phyloP scores from a whole-genome alignment of 1,140 invertebrate genomes.

The Macrostomum lignano region DNA sequence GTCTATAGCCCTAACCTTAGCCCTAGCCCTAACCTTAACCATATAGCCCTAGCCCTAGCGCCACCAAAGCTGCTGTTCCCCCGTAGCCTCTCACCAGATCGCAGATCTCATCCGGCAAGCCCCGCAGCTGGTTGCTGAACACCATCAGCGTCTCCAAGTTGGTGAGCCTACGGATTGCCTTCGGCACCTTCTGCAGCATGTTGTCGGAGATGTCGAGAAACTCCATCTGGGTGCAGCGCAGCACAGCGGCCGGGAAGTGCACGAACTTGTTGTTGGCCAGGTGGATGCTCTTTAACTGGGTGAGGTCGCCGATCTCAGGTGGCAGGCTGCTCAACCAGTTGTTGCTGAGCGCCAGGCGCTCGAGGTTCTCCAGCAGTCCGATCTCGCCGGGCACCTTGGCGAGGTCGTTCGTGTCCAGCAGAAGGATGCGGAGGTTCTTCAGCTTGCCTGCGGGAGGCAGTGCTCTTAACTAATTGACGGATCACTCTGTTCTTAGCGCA shows the following conservation, averaged over 20 bases:
- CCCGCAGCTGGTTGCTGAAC: slow-evolving; percentile 16
- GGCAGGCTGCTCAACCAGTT: slow-evolving; percentile 18
- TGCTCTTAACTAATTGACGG: too few species aligned
- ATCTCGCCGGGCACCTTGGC: slow-evolving; percentile 17
- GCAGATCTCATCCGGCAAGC: slow-evolving; percentile 14
- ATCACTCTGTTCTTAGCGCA: too few species aligned
- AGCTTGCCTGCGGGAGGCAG: slow-evolving; percentile 2
- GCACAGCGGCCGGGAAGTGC: slow-evolving; percentile 11
- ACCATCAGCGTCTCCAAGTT: slow-evolving; percentile 19
- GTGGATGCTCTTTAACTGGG: slow-evolving; percentile 20
- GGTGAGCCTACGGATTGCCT: slow-evolving; percentile 14
- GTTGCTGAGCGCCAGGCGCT: slow-evolving; percentile 22
- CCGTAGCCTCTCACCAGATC: too few species aligned
- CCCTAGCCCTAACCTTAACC: too few species aligned
- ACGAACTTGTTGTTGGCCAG: slow-evolving; percentile 18
- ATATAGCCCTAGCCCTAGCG: too few species aligned
- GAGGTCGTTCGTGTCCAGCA: slow-evolving; percentile 25
- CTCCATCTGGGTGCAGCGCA: slow-evolving; percentile 14
- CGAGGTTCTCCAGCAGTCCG: slow-evolving; percentile 14
- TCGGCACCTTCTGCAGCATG: slow-evolving; percentile 12
- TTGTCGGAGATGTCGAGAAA: slow-evolving; percentile 25
- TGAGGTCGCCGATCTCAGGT: slow-evolving; percentile 13
- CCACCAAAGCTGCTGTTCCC: too few species aligned
- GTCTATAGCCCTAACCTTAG: too few species aligned
- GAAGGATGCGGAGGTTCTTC: neutral